Base-by-base conservation (phyloP, 1,140 invertebrate genomes). In the Pristionchus pacificus region DNA sequence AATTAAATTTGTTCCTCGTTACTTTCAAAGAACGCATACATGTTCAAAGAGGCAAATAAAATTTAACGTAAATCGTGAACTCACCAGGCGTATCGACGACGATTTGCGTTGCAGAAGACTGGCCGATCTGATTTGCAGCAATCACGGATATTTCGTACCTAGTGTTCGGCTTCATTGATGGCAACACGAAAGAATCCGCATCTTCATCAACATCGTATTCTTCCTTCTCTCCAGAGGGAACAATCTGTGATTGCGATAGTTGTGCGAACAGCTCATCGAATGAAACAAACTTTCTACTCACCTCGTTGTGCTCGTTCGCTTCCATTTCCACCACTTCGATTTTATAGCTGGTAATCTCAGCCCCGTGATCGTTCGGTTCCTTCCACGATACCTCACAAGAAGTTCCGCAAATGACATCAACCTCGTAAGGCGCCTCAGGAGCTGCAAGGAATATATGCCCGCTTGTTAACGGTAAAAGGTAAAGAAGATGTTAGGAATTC, bases 311-410 rank as follows among this genome's bases (percentile, higher is more conserved):
- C 6, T 49, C 38, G 6, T 49, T 19, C 19, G 6, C 38, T 10
- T 19, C 25, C 72, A 71, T 57, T 27, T 74, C 72, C 58, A 49
- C 32, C 29, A 70, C 61, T n/a, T 30, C 31, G 15, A 72, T 31
- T 3, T 25, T 55, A 30, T 72, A 74, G 6, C 60, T 57, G n/a
- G 58, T 19, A 24, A 74, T 29, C 15, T 27, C 27, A 29, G 72
- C 32, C 38, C 72, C 72, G 30, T 74, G 72, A 27, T 66, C 59
- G 29, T 74, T 74, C 19, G 72, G 72, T 14, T 64, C 60, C 49
- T 32, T 33, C 72, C 72, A 74, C 1, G 62, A 65, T 2, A 74
- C 70, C 15, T 49, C 67, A 31, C 72, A 74, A 25, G 27, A 60
- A 24, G 71, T 61, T 28, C 30, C 27, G 58, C 72, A 74, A 15